Evolutionary conservation across 1,140 invertebrate species (phyloP), one percentile per base, ranked within the genome.

Genomic region (Stenopsyche tienmushanensis): DNA sequence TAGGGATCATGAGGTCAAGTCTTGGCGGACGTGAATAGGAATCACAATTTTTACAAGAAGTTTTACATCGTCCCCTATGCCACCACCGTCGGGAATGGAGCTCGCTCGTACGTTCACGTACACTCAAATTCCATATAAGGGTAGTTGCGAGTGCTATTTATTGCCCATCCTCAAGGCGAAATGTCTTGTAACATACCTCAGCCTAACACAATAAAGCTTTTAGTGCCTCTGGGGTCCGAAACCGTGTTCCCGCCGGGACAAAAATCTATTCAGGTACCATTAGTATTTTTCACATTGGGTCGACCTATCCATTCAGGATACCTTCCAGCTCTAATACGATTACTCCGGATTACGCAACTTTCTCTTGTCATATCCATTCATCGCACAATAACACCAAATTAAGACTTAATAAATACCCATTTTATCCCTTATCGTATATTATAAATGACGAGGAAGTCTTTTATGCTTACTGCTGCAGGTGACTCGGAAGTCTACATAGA

Each of bases 161-260:
- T 60, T 60, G 57, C 41, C 57, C 23, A 41, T 57, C 53, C 53
- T 57, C 53, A 21, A 21, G 44, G 44, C 42, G 42, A 45, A 49
- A 60, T 47, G 57, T 41, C 57, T 42, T 57, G 54, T 57, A 57
- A 23, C 42, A 60, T 60, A 47, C 42, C 57, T 44, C 24, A 13
- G 42, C 41, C 57, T 60, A 47, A 60, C 57, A 60, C 57, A 60
- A 60, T 60, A 60, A 60, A 26, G 57, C 57, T 60, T 60, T 60
- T 60, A 60, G 57, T 60, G 54, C 21, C 39, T n/a, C 3, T 29
- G 42, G 54, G 54, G 34, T 23, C 20, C 47, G 17, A 21, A 7
- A 34, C 29, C 29, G 29, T 34, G 29, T 13, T 34, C 29, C 29
- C 5, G 29, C n/a, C 5, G 29, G 53, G 18, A 55, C 34, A 57